A percentile compares a stretch with the other conserved stretches of the same genome.
Evolutionary conservation across 2,797 vertebrate species (phyloP).

Genomic region (Hirundo rustica): DNA sequence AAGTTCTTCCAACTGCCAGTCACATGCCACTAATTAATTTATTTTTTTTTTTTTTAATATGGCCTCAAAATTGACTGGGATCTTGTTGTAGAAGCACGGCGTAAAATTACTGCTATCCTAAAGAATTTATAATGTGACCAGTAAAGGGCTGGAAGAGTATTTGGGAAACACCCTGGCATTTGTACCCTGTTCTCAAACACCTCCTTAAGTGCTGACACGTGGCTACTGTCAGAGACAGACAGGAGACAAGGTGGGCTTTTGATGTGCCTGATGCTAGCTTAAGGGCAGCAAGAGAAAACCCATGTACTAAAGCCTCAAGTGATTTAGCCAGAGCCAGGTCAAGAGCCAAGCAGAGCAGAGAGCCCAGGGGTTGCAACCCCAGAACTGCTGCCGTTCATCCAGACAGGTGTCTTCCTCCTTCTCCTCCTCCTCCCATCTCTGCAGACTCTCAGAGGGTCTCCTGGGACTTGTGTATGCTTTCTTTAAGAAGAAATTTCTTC

Average conservation of each 20-base stretch:
- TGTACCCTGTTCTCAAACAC: not conserved
- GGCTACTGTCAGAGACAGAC: not conserved
- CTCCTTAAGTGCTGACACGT: not conserved
- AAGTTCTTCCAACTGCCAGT: not conserved
- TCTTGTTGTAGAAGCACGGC: not conserved
- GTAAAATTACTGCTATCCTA: not conserved
- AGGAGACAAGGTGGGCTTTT: not conserved
- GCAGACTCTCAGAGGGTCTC: not conserved
- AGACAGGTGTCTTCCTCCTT: not conserved
- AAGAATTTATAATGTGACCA: not conserved
- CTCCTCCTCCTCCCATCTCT: not conserved
- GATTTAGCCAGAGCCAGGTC: not conserved
- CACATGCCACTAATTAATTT: not conserved
- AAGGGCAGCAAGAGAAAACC: not conserved
- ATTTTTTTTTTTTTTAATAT: not conserved
- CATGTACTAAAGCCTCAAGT: not conserved
- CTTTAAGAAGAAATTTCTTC: not conserved
- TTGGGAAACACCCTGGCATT: not conserved
- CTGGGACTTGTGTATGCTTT: not conserved
- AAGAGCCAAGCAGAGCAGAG: not conserved
- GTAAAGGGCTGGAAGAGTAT: not conserved
- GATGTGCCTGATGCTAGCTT: not conserved
- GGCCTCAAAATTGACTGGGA: not conserved
- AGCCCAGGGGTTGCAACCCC: not conserved
- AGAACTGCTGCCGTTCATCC: not conserved